phyloP scores from a whole-genome alignment of 2,113 vertebrate genomes.

The Coturnix japonica region DNA sequence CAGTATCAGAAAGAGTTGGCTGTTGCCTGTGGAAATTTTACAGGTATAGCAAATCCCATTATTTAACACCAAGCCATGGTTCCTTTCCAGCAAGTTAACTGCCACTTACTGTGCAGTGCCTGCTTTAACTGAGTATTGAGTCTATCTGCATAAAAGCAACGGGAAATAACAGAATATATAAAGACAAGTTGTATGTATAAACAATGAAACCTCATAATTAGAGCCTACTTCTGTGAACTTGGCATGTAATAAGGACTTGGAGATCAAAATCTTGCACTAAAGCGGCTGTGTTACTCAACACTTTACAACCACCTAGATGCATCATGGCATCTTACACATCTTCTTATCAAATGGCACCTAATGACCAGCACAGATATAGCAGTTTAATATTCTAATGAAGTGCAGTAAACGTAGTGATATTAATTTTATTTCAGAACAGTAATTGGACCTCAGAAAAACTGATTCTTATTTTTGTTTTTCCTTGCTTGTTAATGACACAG shows the following conservation, averaged over 20 bases:
- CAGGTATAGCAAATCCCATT: background rate
- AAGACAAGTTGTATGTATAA: background rate
- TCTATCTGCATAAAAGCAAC: background rate
- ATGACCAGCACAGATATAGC: background rate
- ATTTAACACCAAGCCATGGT: background rate
- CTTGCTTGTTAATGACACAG: conserved; percentile 71
- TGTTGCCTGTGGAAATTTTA: background rate
- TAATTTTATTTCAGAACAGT: background rate
- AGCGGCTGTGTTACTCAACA: background rate
- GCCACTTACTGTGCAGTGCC: background rate
- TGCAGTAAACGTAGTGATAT: background rate
- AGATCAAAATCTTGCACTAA: background rate
- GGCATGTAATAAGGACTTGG: background rate
- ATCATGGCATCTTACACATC: background rate
- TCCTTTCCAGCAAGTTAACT: background rate
- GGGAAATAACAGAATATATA: background rate
- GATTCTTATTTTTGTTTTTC: background rate
- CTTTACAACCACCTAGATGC: background rate
- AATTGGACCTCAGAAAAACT: background rate
- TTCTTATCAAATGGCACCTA: background rate
- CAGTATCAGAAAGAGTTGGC: background rate
- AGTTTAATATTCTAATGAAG: background rate
- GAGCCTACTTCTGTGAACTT: background rate
- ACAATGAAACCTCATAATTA: background rate
- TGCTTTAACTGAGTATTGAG: background rate